Conservation (phyloP, 2,888 invertebrate species). For the Trichopria drosophilae region DNA sequence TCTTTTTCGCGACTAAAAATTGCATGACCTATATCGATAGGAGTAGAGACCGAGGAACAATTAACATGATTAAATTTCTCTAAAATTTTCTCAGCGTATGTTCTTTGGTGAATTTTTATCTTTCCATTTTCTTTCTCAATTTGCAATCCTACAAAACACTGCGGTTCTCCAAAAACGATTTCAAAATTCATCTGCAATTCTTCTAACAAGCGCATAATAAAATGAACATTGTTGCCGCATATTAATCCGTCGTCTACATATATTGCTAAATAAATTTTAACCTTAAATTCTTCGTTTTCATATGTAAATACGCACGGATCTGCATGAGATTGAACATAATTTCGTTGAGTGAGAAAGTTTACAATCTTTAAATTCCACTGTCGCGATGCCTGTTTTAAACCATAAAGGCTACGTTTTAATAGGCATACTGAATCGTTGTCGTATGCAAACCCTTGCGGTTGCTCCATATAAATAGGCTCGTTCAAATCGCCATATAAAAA, state of each 20-base stretch:
- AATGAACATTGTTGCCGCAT: not conserved
- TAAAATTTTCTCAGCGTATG: conserved; percentile 24
- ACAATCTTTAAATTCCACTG: conserved; percentile 13
- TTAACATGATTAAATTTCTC: conserved; percentile 24
- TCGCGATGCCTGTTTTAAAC: conserved; percentile 21
- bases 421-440: not conserved
- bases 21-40: conserved; percentile 15
- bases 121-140: conserved; percentile 15
- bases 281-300: not conserved
- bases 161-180: conserved; percentile 17
- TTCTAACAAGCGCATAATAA: not conserved
- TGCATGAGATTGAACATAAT: conserved; percentile 5
- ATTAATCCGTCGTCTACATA: conserved; percentile 12
- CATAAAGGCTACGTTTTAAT: conserved; percentile 29
- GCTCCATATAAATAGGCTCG: conserved; percentile 22
- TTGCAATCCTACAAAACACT: conserved; percentile 26
- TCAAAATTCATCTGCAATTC: conserved; percentile 16
- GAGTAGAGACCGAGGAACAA: conserved; percentile 22
- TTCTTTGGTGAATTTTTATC: conserved; percentile 24
- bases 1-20: conserved; percentile 1
- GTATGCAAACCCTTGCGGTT: conserved; percentile 33
- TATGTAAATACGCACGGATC: conserved; percentile 7
- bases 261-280: not conserved
- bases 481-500: conserved; percentile 23
- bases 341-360: conserved; percentile 1